Evolutionary conservation across 2,113 vertebrate species (phyloP).

Genomic region (Pongo abelii): DNA sequence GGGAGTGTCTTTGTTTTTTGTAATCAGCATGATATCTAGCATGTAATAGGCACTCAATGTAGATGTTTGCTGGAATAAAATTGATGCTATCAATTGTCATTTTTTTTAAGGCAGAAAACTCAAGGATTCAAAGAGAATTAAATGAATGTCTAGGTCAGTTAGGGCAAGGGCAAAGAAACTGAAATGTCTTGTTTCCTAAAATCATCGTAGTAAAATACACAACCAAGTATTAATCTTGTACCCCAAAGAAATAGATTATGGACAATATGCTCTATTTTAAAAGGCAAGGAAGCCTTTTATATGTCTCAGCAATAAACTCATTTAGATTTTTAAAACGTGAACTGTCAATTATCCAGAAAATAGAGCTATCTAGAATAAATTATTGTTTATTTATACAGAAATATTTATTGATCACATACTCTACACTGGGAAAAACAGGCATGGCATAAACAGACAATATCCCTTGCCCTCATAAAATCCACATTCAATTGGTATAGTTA

Average conservation of each 20-base stretch:
- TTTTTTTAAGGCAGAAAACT: constrained; percentile 3
- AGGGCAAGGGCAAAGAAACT: neutral
- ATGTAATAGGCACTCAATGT: neutral
- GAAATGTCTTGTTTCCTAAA: neutral
- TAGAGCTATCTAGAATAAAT: neutral
- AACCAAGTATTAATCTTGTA: neutral
- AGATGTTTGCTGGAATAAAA: constrained; percentile 16
- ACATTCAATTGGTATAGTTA: neutral
- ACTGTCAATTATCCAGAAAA: neutral
- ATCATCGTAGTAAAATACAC: neutral
- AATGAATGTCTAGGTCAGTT: neutral
- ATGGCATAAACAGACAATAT: neutral
- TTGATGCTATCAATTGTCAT: neutral
- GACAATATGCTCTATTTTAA: neutral
- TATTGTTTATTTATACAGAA: neutral
- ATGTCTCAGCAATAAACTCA: neutral
- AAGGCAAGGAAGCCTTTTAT: neutral
- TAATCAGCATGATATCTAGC: neutral
- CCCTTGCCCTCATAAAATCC: neutral
- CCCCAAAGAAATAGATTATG: neutral
- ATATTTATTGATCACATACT: neutral
- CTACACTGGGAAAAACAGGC: neutral
- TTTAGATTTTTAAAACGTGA: neutral
- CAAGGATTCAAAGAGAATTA: constrained; percentile 16
- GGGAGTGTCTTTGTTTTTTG: neutral